Percentiles rank a stretch among this genome's conserved stretches.
Conservation (phyloP, 1,140 invertebrate genomes). For the Plutomurus gul region DNA sequence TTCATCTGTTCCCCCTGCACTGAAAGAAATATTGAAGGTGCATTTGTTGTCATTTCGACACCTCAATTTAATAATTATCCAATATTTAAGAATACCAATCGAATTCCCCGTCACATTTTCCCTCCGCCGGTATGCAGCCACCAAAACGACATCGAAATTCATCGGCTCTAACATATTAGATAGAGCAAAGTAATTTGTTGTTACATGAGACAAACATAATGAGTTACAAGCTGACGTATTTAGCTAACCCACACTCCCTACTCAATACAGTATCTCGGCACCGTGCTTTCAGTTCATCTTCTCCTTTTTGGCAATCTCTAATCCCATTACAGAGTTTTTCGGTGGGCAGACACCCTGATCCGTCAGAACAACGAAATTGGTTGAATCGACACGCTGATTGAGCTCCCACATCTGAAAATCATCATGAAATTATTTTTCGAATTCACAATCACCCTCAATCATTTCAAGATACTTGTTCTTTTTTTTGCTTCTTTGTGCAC, state of each 20-base stretch:
- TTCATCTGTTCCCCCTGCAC: conserved; percentile 44
- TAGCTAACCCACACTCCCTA: conserved; percentile 24
- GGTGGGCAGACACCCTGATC: conserved; percentile 30
- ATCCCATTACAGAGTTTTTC: conserved; percentile 48
- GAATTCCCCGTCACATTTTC: conserved; percentile 6
- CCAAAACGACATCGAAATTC: conserved; percentile 44
- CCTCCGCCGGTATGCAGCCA: conserved; percentile 33
- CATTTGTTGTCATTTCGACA: too few relatives aligned
- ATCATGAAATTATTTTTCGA: too few relatives aligned
- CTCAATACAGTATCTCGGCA: conserved; percentile 31
- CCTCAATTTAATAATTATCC: too few relatives aligned
- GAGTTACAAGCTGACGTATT: background rate
- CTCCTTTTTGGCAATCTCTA: conserved; percentile 45
- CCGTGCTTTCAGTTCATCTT: conserved; percentile 37
- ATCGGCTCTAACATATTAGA: conserved; percentile 9
- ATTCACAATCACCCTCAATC: too few relatives aligned
- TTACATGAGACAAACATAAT: background rate
- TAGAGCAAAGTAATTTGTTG: background rate
- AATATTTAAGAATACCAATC: conserved; percentile 1
- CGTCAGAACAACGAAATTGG: conserved; percentile 35
- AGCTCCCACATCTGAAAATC: too few relatives aligned
- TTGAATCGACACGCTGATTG: conserved; percentile 31
- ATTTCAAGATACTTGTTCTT: too few relatives aligned
- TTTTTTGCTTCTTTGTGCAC: too few relatives aligned
- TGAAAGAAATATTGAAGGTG: background rate